Conservation (phyloP, 2,113 vertebrate species). For the Erpornis zantholeuca region DNA sequence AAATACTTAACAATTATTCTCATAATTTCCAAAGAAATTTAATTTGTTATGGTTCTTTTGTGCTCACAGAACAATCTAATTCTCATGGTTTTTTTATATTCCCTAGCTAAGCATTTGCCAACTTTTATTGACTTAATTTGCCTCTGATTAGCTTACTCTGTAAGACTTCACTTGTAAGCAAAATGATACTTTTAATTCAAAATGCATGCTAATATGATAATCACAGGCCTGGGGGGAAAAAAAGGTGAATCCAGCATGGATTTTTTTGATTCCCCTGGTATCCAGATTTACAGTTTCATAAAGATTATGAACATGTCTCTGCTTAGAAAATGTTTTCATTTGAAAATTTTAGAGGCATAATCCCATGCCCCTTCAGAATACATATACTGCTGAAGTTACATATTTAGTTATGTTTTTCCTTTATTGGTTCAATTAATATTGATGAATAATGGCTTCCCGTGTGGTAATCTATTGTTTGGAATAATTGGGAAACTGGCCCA, state of each 20-base stretch:
- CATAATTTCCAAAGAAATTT: background rate
- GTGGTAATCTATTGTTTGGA: background rate
- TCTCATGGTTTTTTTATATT: background rate
- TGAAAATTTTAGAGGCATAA: background rate
- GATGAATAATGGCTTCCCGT: slow-evolving; percentile 5
- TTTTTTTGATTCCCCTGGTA: background rate
- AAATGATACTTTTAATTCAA: background rate
- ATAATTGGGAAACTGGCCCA: background rate
- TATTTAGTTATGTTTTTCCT: background rate
- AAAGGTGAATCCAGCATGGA: background rate
- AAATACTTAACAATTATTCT: background rate
- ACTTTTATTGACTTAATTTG: background rate
- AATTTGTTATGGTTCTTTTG: background rate
- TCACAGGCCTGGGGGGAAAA: accelerated
- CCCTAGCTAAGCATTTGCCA: background rate
- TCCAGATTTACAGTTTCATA: background rate
- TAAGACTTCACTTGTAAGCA: background rate
- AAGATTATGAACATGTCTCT: background rate
- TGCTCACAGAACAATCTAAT: background rate
- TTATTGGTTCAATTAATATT: background rate
- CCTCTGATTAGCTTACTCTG: background rate
- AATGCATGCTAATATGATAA: background rate
- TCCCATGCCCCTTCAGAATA: background rate
- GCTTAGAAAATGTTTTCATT: background rate
- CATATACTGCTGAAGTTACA: background rate